Conservation (phyloP, 2,888 invertebrate species). For the Eupithecia insigniata region DNA sequence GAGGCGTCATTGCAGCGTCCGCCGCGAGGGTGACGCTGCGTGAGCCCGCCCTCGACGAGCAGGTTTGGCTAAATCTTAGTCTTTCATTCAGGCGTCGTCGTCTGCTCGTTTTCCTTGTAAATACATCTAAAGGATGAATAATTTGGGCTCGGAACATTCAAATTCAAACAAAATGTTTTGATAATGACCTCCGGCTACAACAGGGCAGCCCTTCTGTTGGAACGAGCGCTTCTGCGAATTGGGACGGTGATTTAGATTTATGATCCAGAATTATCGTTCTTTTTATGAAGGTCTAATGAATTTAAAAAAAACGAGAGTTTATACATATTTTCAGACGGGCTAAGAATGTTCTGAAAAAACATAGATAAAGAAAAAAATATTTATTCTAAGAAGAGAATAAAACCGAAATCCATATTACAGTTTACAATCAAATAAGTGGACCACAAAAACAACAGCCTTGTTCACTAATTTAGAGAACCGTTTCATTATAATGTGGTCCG, state of each 20-base stretch:
- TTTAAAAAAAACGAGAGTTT: not conserved
- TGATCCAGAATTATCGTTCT: not conserved
- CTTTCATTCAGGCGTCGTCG: not conserved
- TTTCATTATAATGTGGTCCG: not conserved
- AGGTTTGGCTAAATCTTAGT: too few relatives aligned
- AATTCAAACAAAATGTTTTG: constrained; percentile 11
- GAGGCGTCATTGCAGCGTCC: too few relatives aligned
- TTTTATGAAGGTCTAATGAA: not conserved
- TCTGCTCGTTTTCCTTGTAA: not conserved
- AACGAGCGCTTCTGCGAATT: not conserved
- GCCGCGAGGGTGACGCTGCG: too few relatives aligned
- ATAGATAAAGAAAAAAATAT: not conserved
- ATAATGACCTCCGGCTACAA: constrained; percentile 4
- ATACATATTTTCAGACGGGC: not conserved
- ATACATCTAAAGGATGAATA: not conserved
- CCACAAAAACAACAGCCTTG: not conserved
- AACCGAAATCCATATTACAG: not conserved
- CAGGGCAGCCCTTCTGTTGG: not conserved
- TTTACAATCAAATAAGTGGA: not conserved
- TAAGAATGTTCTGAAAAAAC: not conserved
- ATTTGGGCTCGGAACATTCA: not conserved
- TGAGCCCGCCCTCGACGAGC: too few relatives aligned
- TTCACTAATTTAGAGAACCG: not conserved
- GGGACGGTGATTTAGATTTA: not conserved
- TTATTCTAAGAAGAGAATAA: not conserved